Evolutionary conservation across 2,888 invertebrate genomes (phyloP).

Genomic region (Pollenia angustigena): DNA sequence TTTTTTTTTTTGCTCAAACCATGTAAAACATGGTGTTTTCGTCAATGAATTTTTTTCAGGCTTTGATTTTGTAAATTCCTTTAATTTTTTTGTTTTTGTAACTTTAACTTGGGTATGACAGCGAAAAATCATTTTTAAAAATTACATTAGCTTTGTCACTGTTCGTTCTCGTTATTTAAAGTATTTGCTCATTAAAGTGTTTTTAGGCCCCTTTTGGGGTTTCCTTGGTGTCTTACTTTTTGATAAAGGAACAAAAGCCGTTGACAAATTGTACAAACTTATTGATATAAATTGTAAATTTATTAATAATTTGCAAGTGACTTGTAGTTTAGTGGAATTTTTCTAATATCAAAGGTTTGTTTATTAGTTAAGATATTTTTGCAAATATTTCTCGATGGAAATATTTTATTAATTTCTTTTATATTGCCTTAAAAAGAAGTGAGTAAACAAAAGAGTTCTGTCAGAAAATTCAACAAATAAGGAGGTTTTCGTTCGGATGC

Average conservation of each 20-base stretch:
- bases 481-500: no score
- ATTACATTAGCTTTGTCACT: conserved; percentile 55
- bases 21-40: conserved; percentile 65
- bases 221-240: conserved; percentile 21
- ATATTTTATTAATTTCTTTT: not conserved
- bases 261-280: conserved; percentile 61
- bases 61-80: conserved; percentile 49
- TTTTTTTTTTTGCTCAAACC: not conserved
- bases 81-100: not conserved
- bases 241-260: conserved; percentile 3
- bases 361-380: no score
- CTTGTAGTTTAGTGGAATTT: conserved; percentile 41
- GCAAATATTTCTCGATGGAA: not conserved
- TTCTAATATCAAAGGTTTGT: not conserved
- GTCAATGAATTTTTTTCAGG: conserved; percentile 41
- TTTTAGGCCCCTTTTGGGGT: conserved; percentile 8
- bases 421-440: no score
- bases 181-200: conserved; percentile 32
- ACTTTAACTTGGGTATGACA: not conserved
- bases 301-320: conserved; percentile 64
- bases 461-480: no score
- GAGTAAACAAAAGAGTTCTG: no score
- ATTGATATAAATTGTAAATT: conserved; percentile 58
- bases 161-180: conserved; percentile 29
- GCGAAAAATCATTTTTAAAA: conserved; percentile 45